Percentiles rank a stretch among this genome's conserved stretches.
These are phyloP conservation scores for Urocitellus parryii DNA, from an alignment of 2,113 vertebrate genomes.

Conservation along the genomic window DNA sequence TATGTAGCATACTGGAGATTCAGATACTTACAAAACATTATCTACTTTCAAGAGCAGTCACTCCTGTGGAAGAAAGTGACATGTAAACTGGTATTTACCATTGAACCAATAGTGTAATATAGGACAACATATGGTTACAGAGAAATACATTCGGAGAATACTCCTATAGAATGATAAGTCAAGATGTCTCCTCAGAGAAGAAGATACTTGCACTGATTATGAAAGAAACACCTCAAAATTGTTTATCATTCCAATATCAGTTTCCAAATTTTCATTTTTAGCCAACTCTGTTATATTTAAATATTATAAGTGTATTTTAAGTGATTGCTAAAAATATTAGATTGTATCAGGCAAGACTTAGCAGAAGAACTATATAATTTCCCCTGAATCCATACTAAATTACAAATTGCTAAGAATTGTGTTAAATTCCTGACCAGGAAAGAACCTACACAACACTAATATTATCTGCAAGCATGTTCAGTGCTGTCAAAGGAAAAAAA, in stretches of 20 bases:
- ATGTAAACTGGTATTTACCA: neutral
- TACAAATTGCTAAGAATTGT: conserved; percentile 34
- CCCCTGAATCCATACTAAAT: conserved; percentile 30
- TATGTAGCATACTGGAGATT: neutral
- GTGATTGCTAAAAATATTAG: neutral
- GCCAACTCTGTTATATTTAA: neutral
- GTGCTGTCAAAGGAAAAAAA: neutral
- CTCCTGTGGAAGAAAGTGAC: neutral
- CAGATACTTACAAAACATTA: neutral
- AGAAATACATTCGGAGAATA: neutral
- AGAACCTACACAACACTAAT: neutral
- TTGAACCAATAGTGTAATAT: neutral
- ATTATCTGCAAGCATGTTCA: conserved; percentile 37
- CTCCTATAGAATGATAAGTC: neutral
- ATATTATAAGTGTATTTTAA: conserved; percentile 42
- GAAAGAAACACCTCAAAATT: neutral
- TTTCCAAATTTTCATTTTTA: neutral
- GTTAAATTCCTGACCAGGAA: neutral
- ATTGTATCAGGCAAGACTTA: neutral
- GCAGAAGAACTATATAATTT: neutral
- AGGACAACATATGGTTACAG: neutral
- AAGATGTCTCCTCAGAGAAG: neutral
- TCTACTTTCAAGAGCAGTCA: neutral
- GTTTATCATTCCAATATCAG: neutral
- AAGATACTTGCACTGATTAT: neutral